Evolutionary conservation across 2,888 invertebrate genomes (phyloP), one percentile per base, ranked within the genome.

Genomic region (Selenia dentaria): DNA sequence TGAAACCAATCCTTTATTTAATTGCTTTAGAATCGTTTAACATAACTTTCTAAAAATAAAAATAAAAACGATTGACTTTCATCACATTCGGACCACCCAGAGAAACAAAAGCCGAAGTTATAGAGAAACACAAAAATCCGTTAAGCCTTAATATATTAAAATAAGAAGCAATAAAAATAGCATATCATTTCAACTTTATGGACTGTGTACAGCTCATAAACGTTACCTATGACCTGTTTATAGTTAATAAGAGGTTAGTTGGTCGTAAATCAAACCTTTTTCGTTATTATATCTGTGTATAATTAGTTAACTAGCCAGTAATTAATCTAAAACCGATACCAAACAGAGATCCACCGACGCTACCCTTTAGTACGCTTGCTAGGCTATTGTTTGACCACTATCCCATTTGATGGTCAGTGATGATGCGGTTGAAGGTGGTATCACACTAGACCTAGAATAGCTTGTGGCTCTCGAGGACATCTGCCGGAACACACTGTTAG

Each of bases 111-210:
- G 10, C 13, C 18, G 34, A 10, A 38, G 5, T 44, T 26, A 26
- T 13, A 43, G 13, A 38, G 35, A 50, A 22, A 36, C 37, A 43
- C 54, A 57, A 62, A 60, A 70, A 63, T 59, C 62, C 43, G 52
- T 29, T 27, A 41, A 3, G 40, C 26, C 16, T 27, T 27, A 33
- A 22, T 20, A 37, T 32, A 40, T 33, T 33, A 37, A 24, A 32
- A 35, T 13, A 8, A n/a, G n/a, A n/a, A n/a, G 39, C 20, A 43
- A 39, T 49, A 49, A 49, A 48, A 42, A 39, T 22, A 18, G 16
- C 18, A 35, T 35, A 32, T 16, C 32, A 27, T 40, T 47, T 32
- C 10, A 12, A 37, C 41, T 48, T 48, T 42, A 48, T 26, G 10
- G 26, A n/a, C 18, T 37, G 20, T 32, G 32, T 27, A 20, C 41